Conservation (phyloP, 2,113 vertebrate species). For the Sorex araneus region DNA sequence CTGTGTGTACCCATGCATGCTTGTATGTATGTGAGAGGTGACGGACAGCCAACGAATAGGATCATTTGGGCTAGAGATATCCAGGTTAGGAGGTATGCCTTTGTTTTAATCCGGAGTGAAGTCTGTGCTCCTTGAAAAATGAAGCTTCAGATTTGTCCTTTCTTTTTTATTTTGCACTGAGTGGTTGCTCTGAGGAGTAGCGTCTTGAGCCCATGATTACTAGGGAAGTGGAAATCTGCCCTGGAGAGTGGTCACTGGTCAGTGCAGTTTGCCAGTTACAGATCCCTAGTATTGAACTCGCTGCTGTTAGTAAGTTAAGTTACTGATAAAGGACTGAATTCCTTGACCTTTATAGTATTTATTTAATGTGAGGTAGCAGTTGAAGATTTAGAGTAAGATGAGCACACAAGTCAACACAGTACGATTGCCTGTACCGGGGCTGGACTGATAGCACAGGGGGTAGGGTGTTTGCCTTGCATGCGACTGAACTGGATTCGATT, state of each 20-base stretch:
- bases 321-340: not conserved
- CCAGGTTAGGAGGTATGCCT: not conserved
- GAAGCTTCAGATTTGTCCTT: not conserved
- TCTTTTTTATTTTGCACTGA: not conserved
- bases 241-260: not conserved
- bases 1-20: not conserved
- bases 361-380: not conserved
- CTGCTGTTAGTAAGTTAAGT: conserved; percentile 35
- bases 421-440: not conserved
- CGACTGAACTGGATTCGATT: too few relatives aligned
- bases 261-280: not conserved
- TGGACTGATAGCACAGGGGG: too few relatives aligned
- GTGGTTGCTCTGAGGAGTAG: not conserved
- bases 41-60: not conserved
- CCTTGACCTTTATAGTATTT: not conserved
- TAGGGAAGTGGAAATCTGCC: not conserved
- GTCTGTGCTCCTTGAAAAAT: not conserved
- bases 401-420: not conserved
- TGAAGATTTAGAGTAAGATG: conserved; percentile 26
- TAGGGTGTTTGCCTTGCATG: too few relatives aligned
- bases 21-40: not conserved
- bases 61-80: not conserved
- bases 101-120: conserved; percentile 30
- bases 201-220: not conserved
- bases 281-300: not conserved